These are phyloP conservation scores for Sesamia nonagrioides DNA, from an alignment of 1,140 invertebrate genomes.

Conservation along the genomic window DNA sequence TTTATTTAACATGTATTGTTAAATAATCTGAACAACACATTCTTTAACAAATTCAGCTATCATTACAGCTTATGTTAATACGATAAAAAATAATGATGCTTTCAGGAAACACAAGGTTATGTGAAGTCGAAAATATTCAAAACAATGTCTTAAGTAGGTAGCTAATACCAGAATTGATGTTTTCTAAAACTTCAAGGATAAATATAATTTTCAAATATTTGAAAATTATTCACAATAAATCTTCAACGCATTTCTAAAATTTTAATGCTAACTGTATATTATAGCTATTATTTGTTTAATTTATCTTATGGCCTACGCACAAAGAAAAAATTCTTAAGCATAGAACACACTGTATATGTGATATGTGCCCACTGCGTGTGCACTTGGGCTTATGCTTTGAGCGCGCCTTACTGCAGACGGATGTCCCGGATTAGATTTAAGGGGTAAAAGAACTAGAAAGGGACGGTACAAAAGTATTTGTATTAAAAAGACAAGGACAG, in stretches of 20 bases:
- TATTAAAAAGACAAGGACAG: conserved; percentile 70
- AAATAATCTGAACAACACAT: background rate
- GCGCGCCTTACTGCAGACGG: conserved; percentile 75
- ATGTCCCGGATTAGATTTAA: conserved; percentile 86
- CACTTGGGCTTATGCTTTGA: conserved; percentile 75
- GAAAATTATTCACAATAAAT: conserved; percentile 28
- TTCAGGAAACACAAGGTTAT: conserved; percentile 13
- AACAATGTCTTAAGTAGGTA: background rate
- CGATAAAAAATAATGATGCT: background rate
- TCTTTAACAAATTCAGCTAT: background rate
- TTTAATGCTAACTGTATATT: background rate
- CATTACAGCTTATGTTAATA: conserved; percentile 33
- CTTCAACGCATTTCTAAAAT: background rate
- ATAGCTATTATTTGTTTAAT: conserved; percentile 1
- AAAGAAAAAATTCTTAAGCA: background rate
- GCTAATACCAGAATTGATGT: conserved; percentile 32
- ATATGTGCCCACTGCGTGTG: conserved; percentile 54
- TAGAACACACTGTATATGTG: conserved; percentile 26
- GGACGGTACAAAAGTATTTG: conserved; percentile 66
- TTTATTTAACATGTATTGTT: background rate
- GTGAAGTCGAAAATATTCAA: conserved; percentile 14
- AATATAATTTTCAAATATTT: conserved; percentile 24
- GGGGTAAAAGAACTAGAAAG: conserved; percentile 84
- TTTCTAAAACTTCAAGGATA: conserved; percentile 24
- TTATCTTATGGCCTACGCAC: background rate